phyloP scores from a whole-genome alignment of 1,140 invertebrate species.

The Vanessa atalanta region DNA sequence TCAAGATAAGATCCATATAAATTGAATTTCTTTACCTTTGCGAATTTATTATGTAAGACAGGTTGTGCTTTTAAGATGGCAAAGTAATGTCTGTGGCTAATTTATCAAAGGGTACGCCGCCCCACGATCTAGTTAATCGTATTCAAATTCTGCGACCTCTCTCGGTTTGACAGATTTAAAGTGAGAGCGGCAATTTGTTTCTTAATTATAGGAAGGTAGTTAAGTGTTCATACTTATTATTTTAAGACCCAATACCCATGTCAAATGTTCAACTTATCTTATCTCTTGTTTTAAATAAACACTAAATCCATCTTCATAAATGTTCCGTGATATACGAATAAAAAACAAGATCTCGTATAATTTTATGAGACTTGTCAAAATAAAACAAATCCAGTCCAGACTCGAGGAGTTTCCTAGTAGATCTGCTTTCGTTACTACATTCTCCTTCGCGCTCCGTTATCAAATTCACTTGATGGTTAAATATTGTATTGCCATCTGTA shows the following conservation, averaged over 20 bases:
- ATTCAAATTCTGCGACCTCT: slow-evolving; percentile 22
- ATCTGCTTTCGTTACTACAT: too few relatives aligned
- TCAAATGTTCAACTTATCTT: not conserved
- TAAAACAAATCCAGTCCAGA: too few relatives aligned
- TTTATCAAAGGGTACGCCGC: slow-evolving; percentile 27
- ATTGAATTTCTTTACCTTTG: slow-evolving; percentile 6
- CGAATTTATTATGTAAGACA: slow-evolving; percentile 13
- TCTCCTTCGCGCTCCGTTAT: too few relatives aligned
- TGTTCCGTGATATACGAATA: too few relatives aligned
- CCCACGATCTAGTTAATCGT: slow-evolving; percentile 27
- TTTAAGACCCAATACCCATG: not conserved
- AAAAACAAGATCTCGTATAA: too few relatives aligned
- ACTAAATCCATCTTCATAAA: too few relatives aligned
- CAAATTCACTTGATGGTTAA: too few relatives aligned
- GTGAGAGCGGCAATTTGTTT: slow-evolving; percentile 10
- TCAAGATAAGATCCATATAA: slow-evolving; percentile 2
- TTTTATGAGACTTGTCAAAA: too few relatives aligned
- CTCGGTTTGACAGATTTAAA: slow-evolving; percentile 17
- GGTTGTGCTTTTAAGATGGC: not conserved
- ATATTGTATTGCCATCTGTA: too few relatives aligned
- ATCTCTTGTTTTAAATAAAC: too few relatives aligned
- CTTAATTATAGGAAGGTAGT: slow-evolving; percentile 1
- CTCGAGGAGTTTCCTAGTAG: too few relatives aligned
- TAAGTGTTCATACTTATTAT: not conserved
- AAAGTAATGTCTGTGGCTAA: slow-evolving; percentile 26